Evolutionary conservation across 2,888 invertebrate genomes (phyloP).

Genomic region (Cacoxenus indagator): DNA sequence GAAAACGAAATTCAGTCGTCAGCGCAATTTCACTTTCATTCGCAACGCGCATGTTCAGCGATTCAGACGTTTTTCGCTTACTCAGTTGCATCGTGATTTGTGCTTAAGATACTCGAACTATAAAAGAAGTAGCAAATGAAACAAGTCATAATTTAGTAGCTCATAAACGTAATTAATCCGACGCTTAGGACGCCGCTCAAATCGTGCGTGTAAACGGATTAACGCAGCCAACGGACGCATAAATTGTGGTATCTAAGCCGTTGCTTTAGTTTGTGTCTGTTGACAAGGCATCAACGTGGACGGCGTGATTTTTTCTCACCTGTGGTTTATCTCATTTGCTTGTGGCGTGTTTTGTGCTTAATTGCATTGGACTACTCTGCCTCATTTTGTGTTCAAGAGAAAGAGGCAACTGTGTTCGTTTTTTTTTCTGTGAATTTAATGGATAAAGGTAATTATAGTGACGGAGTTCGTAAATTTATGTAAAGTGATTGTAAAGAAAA

Average conservation of each 20-base stretch:
- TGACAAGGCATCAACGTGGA: background rate
- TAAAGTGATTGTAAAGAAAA: too few species aligned
- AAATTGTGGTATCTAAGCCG: background rate
- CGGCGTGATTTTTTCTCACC: background rate
- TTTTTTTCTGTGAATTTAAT: slow-evolving; percentile 40
- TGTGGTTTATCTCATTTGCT: background rate
- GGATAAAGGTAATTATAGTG: slow-evolving; percentile 54
- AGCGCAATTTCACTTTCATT: slow-evolving; percentile 67
- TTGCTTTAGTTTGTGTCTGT: background rate
- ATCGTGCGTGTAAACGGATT: slow-evolving; percentile 4
- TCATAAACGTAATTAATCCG: background rate
- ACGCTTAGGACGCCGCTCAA: background rate
- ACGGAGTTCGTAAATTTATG: background rate
- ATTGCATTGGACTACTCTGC: background rate
- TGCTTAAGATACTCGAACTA: background rate
- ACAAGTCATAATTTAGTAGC: background rate
- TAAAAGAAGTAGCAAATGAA: background rate
- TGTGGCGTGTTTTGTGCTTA: background rate
- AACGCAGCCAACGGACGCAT: background rate
- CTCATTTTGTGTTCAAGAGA: background rate
- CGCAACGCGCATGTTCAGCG: slow-evolving; percentile 57
- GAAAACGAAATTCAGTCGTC: slow-evolving; percentile 62
- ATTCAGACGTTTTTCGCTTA: slow-evolving; percentile 39
- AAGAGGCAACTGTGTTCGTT: slow-evolving; percentile 20
- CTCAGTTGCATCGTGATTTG: background rate